Conservation (phyloP, 2,113 vertebrate genomes). For the Microcebus murinus region DNA sequence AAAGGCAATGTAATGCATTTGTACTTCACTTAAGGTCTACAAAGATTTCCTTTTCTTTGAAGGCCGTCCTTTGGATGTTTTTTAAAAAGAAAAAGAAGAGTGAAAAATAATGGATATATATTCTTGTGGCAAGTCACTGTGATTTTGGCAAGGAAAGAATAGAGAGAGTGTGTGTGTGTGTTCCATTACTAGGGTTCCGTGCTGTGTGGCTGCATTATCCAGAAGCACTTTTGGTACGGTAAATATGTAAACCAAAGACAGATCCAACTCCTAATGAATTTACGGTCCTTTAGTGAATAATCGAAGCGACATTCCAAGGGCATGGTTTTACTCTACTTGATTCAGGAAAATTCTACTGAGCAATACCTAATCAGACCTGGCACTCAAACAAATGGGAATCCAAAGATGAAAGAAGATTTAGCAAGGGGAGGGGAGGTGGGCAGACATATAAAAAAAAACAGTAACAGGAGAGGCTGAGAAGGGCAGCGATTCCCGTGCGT, state of each 20-base stretch:
- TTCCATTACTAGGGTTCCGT: neutral
- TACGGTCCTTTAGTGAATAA: neutral
- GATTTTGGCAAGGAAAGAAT: neutral
- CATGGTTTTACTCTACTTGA: neutral
- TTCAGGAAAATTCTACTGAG: neutral
- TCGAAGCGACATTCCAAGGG: neutral
- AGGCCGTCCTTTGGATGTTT: neutral
- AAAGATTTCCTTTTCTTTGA: slow-evolving; percentile 17
- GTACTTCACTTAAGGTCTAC: neutral
- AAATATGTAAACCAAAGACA: neutral
- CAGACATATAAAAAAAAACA: neutral
- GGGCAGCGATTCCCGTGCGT: neutral
- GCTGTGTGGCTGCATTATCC: neutral
- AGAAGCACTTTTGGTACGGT: neutral
- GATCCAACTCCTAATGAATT: neutral
- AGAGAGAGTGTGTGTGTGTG: neutral
- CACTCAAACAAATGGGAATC: neutral
- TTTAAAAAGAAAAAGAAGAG: neutral
- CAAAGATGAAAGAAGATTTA: neutral
- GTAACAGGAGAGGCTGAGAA: neutral
- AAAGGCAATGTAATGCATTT: slow-evolving; percentile 34
- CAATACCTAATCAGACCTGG: neutral
- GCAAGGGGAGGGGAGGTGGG: neutral
- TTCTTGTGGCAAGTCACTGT: slow-evolving; percentile 32
- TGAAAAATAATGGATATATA: neutral